phyloP scores from a whole-genome alignment of 2,113 vertebrate genomes.

The Peucedramus taeniatus region DNA sequence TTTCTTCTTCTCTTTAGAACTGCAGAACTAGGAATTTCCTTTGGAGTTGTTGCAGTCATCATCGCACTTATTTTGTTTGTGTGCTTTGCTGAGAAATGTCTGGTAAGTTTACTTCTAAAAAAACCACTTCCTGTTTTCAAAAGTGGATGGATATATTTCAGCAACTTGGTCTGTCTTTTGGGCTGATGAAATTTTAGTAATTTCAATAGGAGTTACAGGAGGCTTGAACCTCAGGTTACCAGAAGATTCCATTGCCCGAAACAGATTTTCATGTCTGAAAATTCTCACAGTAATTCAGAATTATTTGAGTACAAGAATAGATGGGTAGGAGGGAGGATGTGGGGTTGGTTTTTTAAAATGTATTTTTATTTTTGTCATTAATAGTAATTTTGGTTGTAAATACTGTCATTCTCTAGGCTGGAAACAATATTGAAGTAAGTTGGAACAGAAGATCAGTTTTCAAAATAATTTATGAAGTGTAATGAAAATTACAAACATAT shows the following conservation, averaged over 20 bases:
- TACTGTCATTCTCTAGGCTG: background rate
- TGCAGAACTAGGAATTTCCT: slow-evolving; percentile 73
- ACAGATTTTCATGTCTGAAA: background rate
- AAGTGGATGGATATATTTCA: background rate
- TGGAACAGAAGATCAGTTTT: background rate
- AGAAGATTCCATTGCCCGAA: background rate
- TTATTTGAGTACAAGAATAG: background rate
- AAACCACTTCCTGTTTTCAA: background rate
- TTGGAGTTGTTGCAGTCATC: slow-evolving; percentile 78
- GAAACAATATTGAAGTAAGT: background rate
- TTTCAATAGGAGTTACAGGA: background rate
- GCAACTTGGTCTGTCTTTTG: background rate
- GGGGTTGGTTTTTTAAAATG: background rate
- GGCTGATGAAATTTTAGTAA: background rate
- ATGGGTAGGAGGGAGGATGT: background rate
- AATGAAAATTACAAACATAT: background rate
- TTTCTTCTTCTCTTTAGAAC: slow-evolving; percentile 66
- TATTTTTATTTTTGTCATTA: background rate
- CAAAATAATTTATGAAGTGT: background rate
- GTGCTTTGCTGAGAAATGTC: slow-evolving; percentile 82
- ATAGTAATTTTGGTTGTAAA: background rate
- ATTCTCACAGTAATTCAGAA: background rate
- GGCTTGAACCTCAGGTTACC: background rate
- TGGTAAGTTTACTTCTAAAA: slow-evolving; percentile 76
- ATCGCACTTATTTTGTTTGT: slow-evolving; percentile 78